Evolutionary conservation across 2,113 vertebrate species (phyloP), one percentile per base, ranked within the genome.

Genomic region (Vulpes vulpes): DNA sequence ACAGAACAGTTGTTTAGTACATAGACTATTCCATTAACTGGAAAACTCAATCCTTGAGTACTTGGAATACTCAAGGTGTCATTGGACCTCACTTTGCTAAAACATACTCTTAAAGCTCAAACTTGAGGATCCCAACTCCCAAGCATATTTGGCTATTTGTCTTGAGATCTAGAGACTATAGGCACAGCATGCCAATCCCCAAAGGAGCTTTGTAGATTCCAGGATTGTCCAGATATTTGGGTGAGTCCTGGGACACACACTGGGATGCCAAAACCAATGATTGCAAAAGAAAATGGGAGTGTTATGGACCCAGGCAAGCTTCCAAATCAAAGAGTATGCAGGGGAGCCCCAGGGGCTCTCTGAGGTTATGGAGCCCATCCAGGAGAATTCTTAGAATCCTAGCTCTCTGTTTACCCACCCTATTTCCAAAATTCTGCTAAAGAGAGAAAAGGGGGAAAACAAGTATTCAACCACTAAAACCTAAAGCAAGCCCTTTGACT

Each of bases 341-440:
- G 38, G 38, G 43, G 43, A 94, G 88, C 76, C 96, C 80, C 80
- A 90, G 59, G 43, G 53, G 22, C 65, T 84, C 35, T 86, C 76
- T 94, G 93, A 83, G 69, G 59, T 90, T 97, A 92, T 91, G 71
- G 93, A 97, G 57, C n/a, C 76, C n/a, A 90, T 85, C 80, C 93
- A 97, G 71, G 25, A 64, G 69, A 95, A 88, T 91, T 95, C 76
- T 97, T 95, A 83, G 88, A 94, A 94, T 88, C 62, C 80, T 80
- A 82, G n/a, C 25, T 96, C 91, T 95, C 81, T 97, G 49, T 92
- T 96, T 92, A 95, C 16, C 51, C 76, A 84, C 5, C 4, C 81
- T 53, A 87, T 35, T 96, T 96, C 74, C 80, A 95, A 78, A 94
- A 90, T 88, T 92, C 69, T 96, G 30, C 30, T 91, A 27, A 96